Percentiles rank a stretch among this genome's conserved stretches.
These are phyloP conservation scores for Phrynocephalus forsythii DNA, from an alignment of 2,797 vertebrate species.

Conservation along the genomic window DNA sequence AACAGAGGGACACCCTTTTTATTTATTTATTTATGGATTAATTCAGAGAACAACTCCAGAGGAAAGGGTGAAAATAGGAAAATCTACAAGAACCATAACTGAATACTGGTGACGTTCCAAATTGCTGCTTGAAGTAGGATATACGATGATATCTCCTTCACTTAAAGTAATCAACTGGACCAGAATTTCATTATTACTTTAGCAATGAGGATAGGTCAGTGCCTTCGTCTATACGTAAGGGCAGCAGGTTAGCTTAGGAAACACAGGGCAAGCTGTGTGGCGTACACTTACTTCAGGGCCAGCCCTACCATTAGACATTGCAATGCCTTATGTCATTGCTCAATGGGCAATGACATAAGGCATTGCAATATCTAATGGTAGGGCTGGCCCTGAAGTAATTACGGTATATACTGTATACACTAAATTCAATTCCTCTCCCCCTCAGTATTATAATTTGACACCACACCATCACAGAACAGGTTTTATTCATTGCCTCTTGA, in stretches of 20 bases:
- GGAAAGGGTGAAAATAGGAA: background rate
- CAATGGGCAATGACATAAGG: background rate
- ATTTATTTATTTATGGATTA: too few relatives aligned
- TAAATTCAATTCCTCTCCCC: background rate
- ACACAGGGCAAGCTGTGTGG: background rate
- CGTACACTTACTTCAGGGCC: background rate
- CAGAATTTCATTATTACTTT: background rate
- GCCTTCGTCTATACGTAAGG: background rate
- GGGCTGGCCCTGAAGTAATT: background rate
- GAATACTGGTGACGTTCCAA: background rate
- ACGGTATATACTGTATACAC: too few relatives aligned
- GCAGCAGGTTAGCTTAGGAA: background rate
- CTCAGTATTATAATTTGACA: background rate
- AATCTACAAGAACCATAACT: too few relatives aligned
- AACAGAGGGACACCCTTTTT: background rate
- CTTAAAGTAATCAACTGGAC: background rate
- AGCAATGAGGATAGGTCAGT: background rate
- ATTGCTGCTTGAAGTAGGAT: background rate
- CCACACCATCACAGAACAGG: background rate
- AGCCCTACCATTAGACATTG: too few relatives aligned
- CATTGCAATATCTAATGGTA: too few relatives aligned
- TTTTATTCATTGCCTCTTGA: background rate
- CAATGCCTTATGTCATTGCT: background rate
- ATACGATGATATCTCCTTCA: background rate
- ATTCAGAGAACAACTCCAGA: background rate